phyloP scores from a whole-genome alignment of 1,140 invertebrate species.

The Carposina sasakii region DNA sequence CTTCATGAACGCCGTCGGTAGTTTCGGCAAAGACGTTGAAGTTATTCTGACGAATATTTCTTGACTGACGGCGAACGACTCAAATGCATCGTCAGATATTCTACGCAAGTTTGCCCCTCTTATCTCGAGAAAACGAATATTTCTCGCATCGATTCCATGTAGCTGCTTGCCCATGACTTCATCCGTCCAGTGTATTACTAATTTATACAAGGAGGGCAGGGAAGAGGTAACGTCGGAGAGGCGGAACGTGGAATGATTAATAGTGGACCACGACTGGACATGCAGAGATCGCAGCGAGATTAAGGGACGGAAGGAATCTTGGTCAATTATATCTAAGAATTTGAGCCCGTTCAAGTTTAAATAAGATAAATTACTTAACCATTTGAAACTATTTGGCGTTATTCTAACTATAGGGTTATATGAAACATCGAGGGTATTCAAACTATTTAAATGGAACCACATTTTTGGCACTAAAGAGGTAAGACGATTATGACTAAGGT shows the following conservation, averaged over 20 bases:
- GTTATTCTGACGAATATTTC: conserved; percentile 84
- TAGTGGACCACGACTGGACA: conserved; percentile 70
- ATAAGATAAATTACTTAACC: conserved; percentile 72
- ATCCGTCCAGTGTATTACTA: conserved; percentile 82
- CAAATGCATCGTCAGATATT: conserved; percentile 82
- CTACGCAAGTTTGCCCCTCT: conserved; percentile 80
- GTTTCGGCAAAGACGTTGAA: conserved; percentile 80
- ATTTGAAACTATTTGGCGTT: conserved; percentile 72
- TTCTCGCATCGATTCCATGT: conserved; percentile 78
- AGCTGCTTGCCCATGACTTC: conserved; percentile 80
- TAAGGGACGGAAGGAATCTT: conserved; percentile 76
- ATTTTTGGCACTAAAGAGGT: conserved; percentile 76
- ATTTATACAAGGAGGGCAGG: conserved; percentile 74
- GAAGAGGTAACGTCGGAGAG: conserved; percentile 57
- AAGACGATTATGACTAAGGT: conserved; percentile 80
- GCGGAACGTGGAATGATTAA: conserved; percentile 75
- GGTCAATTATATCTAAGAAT: conserved; percentile 77
- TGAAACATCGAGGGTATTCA: conserved; percentile 77
- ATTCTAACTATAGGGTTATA: conserved; percentile 77
- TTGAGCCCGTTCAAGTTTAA: conserved; percentile 74
- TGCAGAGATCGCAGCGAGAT: conserved; percentile 70
- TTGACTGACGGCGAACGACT: conserved; percentile 75
- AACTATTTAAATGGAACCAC: conserved; percentile 72
- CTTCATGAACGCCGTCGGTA: conserved; percentile 85
- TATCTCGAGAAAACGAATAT: conserved; percentile 85